Conservation (phyloP, 2,888 invertebrate genomes). For the Mantis religiosa region DNA sequence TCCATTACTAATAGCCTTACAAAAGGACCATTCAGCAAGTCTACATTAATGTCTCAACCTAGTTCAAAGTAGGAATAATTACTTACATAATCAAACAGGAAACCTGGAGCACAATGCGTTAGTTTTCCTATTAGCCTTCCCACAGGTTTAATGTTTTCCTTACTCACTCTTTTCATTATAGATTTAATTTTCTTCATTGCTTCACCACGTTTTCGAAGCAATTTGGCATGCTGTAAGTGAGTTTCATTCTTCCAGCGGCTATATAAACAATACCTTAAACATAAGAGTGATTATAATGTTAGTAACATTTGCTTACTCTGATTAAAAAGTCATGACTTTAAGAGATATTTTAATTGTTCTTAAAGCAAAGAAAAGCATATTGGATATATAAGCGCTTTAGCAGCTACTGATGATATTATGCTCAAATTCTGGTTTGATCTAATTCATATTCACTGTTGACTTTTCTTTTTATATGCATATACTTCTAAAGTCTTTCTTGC, state of each 20-base stretch:
- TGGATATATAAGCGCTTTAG: too few species aligned
- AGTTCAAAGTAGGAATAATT: constrained; percentile 29
- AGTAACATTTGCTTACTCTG: neutral
- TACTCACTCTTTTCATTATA: constrained; percentile 95
- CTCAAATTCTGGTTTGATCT: too few species aligned
- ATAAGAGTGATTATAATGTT: constrained; percentile 18
- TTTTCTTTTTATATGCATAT: too few species aligned
- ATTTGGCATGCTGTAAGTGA: constrained; percentile 72
- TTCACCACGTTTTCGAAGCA: constrained; percentile 80
- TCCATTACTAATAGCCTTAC: too few species aligned
- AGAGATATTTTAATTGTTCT: too few species aligned
- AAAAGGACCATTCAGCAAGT: too few species aligned
- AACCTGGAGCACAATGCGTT: constrained; percentile 92
- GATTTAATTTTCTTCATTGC: constrained; percentile 89
- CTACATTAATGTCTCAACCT: too few species aligned
- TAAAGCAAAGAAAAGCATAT: too few species aligned
- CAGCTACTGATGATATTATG: too few species aligned
- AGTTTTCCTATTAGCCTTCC: constrained; percentile 95
- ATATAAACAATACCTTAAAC: constrained; percentile 75
- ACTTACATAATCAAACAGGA: constrained; percentile 92
- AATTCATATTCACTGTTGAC: too few species aligned
- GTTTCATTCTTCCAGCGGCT: constrained; percentile 95
- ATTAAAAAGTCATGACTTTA: too few species aligned
- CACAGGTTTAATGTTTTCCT: constrained; percentile 96
- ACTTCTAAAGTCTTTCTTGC: too few species aligned